These are phyloP conservation scores for Eurois occulta DNA, from an alignment of 2,888 invertebrate genomes.

Conservation along the genomic window DNA sequence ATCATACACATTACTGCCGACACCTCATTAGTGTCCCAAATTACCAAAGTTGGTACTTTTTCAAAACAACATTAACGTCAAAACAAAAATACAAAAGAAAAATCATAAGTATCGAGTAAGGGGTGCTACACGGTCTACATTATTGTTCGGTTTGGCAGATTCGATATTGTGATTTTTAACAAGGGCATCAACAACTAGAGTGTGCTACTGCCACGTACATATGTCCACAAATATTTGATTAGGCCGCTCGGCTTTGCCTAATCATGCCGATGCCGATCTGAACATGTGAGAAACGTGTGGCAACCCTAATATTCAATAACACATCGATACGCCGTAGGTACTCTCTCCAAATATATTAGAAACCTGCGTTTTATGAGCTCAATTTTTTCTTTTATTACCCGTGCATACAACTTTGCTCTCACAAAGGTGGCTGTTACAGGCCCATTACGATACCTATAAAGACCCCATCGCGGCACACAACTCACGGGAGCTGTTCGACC, in stretches of 20 bases:
- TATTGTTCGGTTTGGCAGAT: background rate
- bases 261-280: background rate
- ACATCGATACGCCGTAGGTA: conserved; percentile 30
- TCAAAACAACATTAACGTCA: conserved; percentile 38
- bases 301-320: conserved; percentile 22
- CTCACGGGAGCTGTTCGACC: conserved; percentile 37
- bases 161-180: background rate
- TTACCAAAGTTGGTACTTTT: conserved; percentile 7
- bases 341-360: conserved; percentile 35
- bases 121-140: background rate
- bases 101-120: conserved; percentile 15
- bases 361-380: conserved; percentile 55
- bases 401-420: conserved; percentile 59
- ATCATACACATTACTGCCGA: conserved; percentile 1
- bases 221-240: background rate
- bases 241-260: background rate
- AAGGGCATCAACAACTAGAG: background rate
- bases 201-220: background rate
- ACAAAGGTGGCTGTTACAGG: conserved; percentile 51
- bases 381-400: conserved; percentile 51
- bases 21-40: conserved; percentile 18
- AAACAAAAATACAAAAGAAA: conserved; percentile 31
- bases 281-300: background rate
- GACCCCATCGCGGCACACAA: conserved; percentile 46
- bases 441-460: conserved; percentile 55